phyloP scores from a whole-genome alignment of 2,113 vertebrate species.

The Clarias gariepinus region DNA sequence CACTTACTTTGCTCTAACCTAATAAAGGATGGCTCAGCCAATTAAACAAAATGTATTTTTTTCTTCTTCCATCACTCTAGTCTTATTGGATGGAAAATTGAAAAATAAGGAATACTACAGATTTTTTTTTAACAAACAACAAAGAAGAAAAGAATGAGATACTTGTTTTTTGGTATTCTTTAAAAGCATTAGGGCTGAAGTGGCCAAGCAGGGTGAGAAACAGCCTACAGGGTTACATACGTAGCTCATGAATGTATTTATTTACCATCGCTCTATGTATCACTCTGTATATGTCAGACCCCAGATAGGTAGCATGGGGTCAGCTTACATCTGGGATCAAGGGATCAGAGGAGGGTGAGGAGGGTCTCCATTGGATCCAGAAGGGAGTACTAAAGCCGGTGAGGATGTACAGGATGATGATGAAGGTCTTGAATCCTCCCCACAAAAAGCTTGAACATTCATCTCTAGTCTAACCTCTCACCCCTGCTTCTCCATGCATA shows the following conservation, averaged over 20 bases:
- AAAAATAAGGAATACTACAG: slow-evolving; percentile 24
- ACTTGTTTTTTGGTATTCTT: slow-evolving; percentile 30
- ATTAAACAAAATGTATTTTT: slow-evolving; percentile 42
- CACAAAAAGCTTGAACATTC: slow-evolving; percentile 39
- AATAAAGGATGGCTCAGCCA: slow-evolving; percentile 46
- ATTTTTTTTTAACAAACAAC: background rate
- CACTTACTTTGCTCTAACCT: slow-evolving; percentile 31
- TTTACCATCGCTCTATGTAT: slow-evolving; percentile 32
- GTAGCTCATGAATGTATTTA: slow-evolving; percentile 52
- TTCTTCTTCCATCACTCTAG: background rate
- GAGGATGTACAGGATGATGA: slow-evolving; percentile 43
- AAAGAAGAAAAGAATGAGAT: slow-evolving; percentile 36
- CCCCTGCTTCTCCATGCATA: slow-evolving; percentile 36
- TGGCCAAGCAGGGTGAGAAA: slow-evolving; percentile 4
- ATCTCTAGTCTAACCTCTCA: slow-evolving; percentile 30
- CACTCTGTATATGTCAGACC: slow-evolving; percentile 38
- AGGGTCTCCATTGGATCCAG: slow-evolving; percentile 29
- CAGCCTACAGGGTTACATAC: slow-evolving; percentile 36
- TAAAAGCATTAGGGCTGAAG: slow-evolving; percentile 14
- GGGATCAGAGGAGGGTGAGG: slow-evolving; percentile 24
- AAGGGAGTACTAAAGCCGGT: slow-evolving; percentile 7
- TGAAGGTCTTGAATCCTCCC: slow-evolving; percentile 13
- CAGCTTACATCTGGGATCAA: slow-evolving; percentile 42
- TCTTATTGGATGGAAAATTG: slow-evolving; percentile 35
- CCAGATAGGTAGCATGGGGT: slow-evolving; percentile 34